phyloP scores from a whole-genome alignment of 2,888 invertebrate species.

The Chouioia cunea region DNA sequence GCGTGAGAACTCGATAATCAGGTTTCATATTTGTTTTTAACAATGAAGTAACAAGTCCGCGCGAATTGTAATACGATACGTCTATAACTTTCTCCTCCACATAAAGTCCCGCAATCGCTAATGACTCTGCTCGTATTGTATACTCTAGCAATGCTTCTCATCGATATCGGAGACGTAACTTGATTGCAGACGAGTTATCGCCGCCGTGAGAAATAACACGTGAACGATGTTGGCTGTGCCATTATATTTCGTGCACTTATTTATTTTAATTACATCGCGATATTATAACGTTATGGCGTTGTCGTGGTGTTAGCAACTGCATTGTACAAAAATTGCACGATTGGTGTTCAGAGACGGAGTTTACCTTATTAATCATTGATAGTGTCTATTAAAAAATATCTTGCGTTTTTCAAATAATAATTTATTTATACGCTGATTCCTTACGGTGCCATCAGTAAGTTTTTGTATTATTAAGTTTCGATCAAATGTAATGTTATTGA shows the following conservation, averaged over 20 bases:
- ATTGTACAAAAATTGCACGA: background rate
- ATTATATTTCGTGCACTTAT: background rate
- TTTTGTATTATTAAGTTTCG: no score
- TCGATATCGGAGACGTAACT: constrained; percentile 34
- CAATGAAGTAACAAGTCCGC: constrained; percentile 17
- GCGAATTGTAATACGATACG: background rate
- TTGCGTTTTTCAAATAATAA: no score
- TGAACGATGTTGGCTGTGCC: background rate
- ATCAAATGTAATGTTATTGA: no score
- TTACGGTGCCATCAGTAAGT: no score
- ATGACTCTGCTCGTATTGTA: constrained; percentile 18
- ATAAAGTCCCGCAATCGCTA: constrained; percentile 16
- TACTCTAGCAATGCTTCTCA: constrained; percentile 23
- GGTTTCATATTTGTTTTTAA: constrained; percentile 10
- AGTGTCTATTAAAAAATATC: no score
- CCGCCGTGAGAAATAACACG: constrained; percentile 25
- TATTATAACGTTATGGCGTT: background rate
- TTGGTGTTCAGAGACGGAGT: no score
- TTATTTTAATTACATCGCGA: constrained; percentile 14
- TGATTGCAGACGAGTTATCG: constrained; percentile 26
- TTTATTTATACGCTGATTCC: no score
- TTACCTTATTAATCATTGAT: no score
- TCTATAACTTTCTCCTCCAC: background rate
- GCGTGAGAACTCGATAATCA: constrained; percentile 10
- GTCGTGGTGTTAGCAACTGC: no score